Base-by-base conservation (phyloP, 2,888 invertebrate species). In the Oeneis ivallda region DNA sequence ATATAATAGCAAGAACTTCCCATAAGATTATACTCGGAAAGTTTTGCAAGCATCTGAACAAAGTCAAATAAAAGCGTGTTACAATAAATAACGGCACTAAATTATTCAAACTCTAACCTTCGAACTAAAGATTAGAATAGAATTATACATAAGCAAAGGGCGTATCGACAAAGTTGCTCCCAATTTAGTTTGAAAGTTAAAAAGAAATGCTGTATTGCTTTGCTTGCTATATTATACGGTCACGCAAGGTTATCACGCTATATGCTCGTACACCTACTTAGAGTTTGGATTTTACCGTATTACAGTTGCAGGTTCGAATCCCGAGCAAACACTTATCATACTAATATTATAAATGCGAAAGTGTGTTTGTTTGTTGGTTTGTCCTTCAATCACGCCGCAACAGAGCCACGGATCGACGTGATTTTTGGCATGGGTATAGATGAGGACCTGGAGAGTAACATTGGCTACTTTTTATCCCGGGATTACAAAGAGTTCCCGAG, bases 111-210 rank as follows among this genome's bases (percentile, higher is more conserved):
- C 19, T 41, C 39, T 39, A 19, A 56, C 56, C 56, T 39, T 54
- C 17, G 17, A 54, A 54, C 39, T 19, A 56, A 7, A 11, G 19
- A 41, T 53, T 59, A 59, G 45, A 59, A 34, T 17, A 47, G 59
- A 59, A 49, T 60, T 50, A 60, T 60, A 61, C 50, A 50, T 19
- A 41, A 50, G 50, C 5, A 26, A 50, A 50, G 50, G 26, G 45
- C 58, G 11, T 37, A 61, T 61, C 60, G 60, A 52, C 32, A 39
- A 56, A 60, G 49, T 60, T 53, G 17, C 15, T 53, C 17, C 53
- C 62, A 53, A 62, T 62, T 62, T 53, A 62, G 62, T 62, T 62
- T 11, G 37, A 62, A 53, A 53, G 53, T 43, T 53, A 53, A 62
- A 61, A 62, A 62, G 26, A 62, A 62, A 62, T 17, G 61, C 41